A percentile compares a stretch with the other conserved stretches of the same genome.
These are phyloP conservation scores for Camponotus vicinus DNA, from an alignment of 1,140 invertebrate genomes.

Conservation along the genomic window DNA sequence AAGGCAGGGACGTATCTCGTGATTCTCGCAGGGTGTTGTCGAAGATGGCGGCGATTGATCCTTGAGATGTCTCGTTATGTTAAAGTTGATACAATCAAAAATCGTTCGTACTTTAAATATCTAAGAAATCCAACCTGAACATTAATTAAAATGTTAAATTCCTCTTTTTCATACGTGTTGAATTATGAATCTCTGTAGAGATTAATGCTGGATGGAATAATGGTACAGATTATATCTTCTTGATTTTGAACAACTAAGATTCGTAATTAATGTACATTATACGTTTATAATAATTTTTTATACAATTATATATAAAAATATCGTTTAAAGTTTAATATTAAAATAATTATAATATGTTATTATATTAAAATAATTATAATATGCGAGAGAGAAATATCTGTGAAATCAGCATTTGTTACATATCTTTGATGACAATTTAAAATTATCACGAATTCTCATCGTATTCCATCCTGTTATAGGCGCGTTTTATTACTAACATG, in stretches of 20 bases:
- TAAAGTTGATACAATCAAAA: background rate
- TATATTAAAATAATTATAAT: background rate
- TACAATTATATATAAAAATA: background rate
- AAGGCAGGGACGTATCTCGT: conserved; percentile 51
- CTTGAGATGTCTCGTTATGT: background rate
- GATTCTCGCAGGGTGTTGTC: conserved; percentile 34
- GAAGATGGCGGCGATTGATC: conserved; percentile 46
- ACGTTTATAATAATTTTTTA: background rate
- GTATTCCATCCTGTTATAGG: background rate
- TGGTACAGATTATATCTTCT: background rate
- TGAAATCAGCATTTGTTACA: background rate
- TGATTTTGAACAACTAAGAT: conserved; percentile 5
- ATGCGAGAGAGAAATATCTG: background rate
- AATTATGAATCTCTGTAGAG: background rate
- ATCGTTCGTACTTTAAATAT: background rate
- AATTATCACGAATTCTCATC: background rate
- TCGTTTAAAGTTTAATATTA: background rate
- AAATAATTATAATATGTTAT: background rate
- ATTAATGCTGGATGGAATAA: background rate
- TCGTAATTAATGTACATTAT: background rate
- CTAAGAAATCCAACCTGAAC: background rate
- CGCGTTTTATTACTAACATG: background rate
- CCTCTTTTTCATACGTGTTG: background rate
- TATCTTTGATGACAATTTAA: background rate
- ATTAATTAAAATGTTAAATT: background rate